These are phyloP conservation scores for Eupeodes luniger DNA, from an alignment of 2,888 invertebrate genomes.

Conservation along the genomic window DNA sequence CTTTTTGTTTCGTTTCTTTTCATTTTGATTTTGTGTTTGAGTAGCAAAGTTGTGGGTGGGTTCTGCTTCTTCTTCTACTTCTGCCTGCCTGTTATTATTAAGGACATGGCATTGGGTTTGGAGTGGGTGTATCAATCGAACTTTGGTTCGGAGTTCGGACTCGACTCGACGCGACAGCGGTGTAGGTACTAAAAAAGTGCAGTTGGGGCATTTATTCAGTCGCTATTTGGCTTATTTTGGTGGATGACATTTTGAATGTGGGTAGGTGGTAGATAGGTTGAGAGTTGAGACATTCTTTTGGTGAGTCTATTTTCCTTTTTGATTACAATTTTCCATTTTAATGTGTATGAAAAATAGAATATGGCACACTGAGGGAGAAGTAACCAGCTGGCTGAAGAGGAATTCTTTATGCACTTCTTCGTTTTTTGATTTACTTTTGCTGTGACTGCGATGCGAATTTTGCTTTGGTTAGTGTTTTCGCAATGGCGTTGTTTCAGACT, in stretches of 20 bases:
- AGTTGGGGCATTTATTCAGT: conserved; percentile 4
- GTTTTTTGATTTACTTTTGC: neutral
- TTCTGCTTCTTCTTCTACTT: neutral
- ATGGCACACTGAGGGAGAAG: neutral
- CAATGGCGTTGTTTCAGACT: conserved; percentile 59
- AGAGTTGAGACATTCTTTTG: neutral
- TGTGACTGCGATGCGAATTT: neutral
- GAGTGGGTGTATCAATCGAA: neutral
- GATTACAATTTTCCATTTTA: neutral
- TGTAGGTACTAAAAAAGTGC: neutral
- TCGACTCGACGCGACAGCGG: too few species aligned
- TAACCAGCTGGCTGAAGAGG: neutral
- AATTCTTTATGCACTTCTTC: neutral
- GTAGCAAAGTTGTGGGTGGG: conserved; percentile 44
- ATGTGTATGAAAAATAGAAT: neutral
- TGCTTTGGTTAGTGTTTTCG: conserved; percentile 57
- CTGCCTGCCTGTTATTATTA: conserved; percentile 2
- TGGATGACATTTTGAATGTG: neutral
- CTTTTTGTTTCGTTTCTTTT: neutral
- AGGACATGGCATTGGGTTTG: conserved; percentile 34
- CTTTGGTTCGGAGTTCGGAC: neutral
- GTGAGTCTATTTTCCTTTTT: neutral
- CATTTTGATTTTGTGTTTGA: conserved; percentile 21
- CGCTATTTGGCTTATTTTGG: neutral
- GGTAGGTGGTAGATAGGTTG: too few species aligned